Percentiles rank a stretch among this genome's conserved stretches.
Conservation (phyloP, 2,113 vertebrate species). For the Ammodytes dubius region DNA sequence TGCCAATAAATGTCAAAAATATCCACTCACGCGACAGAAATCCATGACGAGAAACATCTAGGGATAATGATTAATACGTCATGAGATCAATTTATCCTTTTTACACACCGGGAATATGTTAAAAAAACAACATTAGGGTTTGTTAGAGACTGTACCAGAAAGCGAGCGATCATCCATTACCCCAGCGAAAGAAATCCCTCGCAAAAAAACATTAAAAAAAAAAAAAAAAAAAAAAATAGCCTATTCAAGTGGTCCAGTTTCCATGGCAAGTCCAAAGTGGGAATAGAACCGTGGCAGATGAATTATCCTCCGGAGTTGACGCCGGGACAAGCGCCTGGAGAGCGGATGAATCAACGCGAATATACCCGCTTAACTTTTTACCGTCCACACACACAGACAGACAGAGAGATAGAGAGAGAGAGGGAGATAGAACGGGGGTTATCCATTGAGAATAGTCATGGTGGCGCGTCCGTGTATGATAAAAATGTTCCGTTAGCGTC, state of each 20-base stretch:
- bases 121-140: no score
- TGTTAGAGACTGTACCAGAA: no score
- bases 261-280: constrained; percentile 20
- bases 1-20: not conserved
- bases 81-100: not conserved
- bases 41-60: constrained; percentile 6
- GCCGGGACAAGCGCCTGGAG: constrained; percentile 4
- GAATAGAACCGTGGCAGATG: constrained; percentile 5
- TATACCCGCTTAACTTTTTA: constrained; percentile 67
- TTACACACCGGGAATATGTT: not conserved
- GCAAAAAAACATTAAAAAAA: no score
- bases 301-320: constrained; percentile 35
- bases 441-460: no score
- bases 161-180: no score
- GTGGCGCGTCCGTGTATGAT: not conserved
- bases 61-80: not conserved
- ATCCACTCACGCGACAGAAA: not conserved
- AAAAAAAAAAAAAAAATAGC: no score
- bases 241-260: not conserved
- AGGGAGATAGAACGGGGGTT: no score
- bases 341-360: no score
- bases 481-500: constrained; percentile 41
- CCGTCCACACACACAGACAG: not conserved
- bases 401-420: no score
- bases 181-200: no score